phyloP scores from a whole-genome alignment of 1,140 invertebrate species.

The Holcopasites calliopsidis region DNA sequence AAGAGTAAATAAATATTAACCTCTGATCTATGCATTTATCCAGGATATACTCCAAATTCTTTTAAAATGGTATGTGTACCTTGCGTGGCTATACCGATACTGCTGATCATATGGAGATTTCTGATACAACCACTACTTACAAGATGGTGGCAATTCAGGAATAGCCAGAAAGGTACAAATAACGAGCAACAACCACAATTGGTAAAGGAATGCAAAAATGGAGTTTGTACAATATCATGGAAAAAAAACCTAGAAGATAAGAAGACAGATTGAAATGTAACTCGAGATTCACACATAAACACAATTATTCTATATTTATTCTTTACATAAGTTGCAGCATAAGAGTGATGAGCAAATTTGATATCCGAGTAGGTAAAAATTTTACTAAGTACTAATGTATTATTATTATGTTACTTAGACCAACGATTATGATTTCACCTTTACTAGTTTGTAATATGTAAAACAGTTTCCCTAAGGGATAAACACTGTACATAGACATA shows the following conservation, averaged over 20 bases:
- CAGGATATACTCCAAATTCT: constrained; percentile 18
- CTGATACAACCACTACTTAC: constrained; percentile 71
- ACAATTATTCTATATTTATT: constrained; percentile 9
- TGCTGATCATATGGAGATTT: constrained; percentile 73
- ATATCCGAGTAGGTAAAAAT: not conserved
- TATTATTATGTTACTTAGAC: not conserved
- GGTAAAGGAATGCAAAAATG: constrained; percentile 75
- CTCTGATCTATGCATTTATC: not conserved
- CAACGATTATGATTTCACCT: not conserved
- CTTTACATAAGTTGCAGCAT: constrained; percentile 20
- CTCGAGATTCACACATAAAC: constrained; percentile 8
- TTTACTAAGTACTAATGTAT: not conserved
- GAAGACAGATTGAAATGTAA: constrained; percentile 41
- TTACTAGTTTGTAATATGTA: not conserved
- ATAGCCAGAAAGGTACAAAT: constrained; percentile 43
- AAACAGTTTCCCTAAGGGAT: not conserved
- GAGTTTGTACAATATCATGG: constrained; percentile 73
- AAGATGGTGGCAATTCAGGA: constrained; percentile 67
- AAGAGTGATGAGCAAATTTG: not conserved
- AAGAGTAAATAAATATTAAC: not conserved
- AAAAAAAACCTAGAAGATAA: constrained; percentile 53
- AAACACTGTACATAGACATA: not conserved
- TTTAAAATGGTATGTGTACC: constrained; percentile 74
- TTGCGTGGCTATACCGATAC: constrained; percentile 72
- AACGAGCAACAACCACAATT: constrained; percentile 62